Evolutionary conservation across 2,113 vertebrate species (phyloP), one percentile per base, ranked within the genome.

Genomic region (Perccottus glenii): DNA sequence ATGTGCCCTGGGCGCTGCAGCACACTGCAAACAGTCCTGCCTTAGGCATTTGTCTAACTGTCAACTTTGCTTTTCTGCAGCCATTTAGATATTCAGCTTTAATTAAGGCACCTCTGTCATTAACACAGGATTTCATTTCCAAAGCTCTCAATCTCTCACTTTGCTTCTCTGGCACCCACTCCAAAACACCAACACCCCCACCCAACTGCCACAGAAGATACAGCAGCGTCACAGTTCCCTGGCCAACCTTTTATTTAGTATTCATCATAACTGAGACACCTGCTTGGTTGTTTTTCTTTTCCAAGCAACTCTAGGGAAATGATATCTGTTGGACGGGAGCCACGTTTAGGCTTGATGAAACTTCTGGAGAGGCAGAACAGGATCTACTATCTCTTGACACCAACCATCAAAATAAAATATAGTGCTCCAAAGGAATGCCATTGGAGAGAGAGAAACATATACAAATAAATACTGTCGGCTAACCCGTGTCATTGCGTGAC

Each of bases 71-170:
- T 84, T 87, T 81, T 64, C 78, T 52, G 69, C 72, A 56, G 67
- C 51, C 77, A 77, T 83, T 87, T 82, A 70, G 72, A 85, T 84
- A 70, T 78, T 87, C 78, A 65, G 64, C 52, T 87, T 87, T 90
- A 91, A 91, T 89, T 85, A 88, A 86, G 83, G 74, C 57, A 75
- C 77, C 68, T 69, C 81, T 74, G 64, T 89, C 78, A 87, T 87
- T 87, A 84, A 80, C 75, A 78, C 67, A 68, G 67, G 60, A 73
- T 80, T 75, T 80, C 60, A 85, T 90, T 87, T 86, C 60, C 77
- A 58, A 73, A 78, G 50, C 79, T 56, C 68, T 86, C 75, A 76
- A 77, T 87, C 76, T 83, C 60, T 27, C 42, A 59, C 68, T 36
- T 70, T 47, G 67, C 45, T 38, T 49, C 66, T 42, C 75, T 80